Conservation (phyloP, 2,888 invertebrate genomes). For the Euclidia mi region DNA sequence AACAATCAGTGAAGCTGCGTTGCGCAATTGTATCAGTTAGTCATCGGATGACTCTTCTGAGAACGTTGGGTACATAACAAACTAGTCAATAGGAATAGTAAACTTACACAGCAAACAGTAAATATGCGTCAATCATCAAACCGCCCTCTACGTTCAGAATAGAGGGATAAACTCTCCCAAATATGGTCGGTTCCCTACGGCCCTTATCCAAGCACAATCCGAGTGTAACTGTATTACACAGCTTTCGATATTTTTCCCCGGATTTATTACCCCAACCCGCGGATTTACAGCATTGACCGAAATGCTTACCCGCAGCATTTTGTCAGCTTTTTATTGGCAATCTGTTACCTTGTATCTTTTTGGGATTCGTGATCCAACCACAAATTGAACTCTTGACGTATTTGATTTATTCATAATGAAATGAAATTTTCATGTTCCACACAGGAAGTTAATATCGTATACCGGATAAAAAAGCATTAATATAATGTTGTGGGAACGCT, state of each 20-base stretch:
- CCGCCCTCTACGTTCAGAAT: conserved; percentile 50
- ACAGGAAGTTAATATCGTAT: conserved; percentile 34
- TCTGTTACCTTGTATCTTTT: conserved; percentile 87
- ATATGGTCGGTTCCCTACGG: conserved; percentile 53
- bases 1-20: too few relatives aligned
- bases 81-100: conserved; percentile 25
- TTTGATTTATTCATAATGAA: conserved; percentile 51
- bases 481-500: conserved; percentile 6
- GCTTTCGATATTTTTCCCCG: conserved; percentile 82
- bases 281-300: conserved; percentile 88
- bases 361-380: conserved; percentile 75
- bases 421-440: conserved; percentile 33
- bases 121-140: conserved; percentile 46
- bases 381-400: conserved; percentile 76
- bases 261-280: conserved; percentile 79
- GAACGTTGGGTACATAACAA: too few relatives aligned
- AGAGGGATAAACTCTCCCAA: conserved; percentile 48
- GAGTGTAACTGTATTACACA: conserved; percentile 79
- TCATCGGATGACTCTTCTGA: too few relatives aligned
- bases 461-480: conserved; percentile 31
- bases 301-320: conserved; percentile 86
- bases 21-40: too few relatives aligned
- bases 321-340: conserved; percentile 88
- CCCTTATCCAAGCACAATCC: conserved; percentile 58
- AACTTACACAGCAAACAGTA: conserved; percentile 29